Evolutionary conservation across 2,888 invertebrate genomes (phyloP), one percentile per base, ranked within the genome.

Genomic region (Cataglyphis altisquamis): DNA sequence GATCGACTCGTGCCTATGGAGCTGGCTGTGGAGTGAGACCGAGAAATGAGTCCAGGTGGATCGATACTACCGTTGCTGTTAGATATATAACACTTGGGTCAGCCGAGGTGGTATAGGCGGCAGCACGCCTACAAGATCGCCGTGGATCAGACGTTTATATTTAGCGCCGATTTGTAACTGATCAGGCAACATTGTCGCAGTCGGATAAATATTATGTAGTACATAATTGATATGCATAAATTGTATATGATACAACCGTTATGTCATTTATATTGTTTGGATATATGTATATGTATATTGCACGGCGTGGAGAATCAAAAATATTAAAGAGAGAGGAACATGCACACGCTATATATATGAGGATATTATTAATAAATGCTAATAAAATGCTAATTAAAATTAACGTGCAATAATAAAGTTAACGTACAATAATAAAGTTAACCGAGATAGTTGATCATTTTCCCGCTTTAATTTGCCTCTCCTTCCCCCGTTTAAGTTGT

Each of bases 21-120:
- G 91, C 88, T 92, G 93, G 90, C 93, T 93, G 88, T 48, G 84
- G 8, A 83, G 81, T 73, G 83, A 86, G 86, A 85, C 82, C 86
- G 73, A 86, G 87, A 88, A 87, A 88, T 86, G 82, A 89, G 86
- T 75, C 67, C 86, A 82, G 81, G 78, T 83, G 85, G 84, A 89
- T 89, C 87, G 86, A 89, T 88, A 86, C 84, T 81, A 63, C n/a
- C 45, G 57, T 68, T 25, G 41, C 60, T 25, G 66, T 68, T 36
- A 57, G 78, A 36, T 60, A 41, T 60, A 39, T 68, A 62, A 45
- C 70, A 41, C 39, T 21, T 21, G 21, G 52, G 36, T 36, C 8
- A 52, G 52, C 52, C 70, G 78, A 45, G 70, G 60, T 21, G 78
- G 60, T 45, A 78, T 60, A 78, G 78, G 78, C 68, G 78, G 78